Base-by-base conservation (phyloP, 2,797 vertebrate genomes). In the Oceanodroma leucorhoa region DNA sequence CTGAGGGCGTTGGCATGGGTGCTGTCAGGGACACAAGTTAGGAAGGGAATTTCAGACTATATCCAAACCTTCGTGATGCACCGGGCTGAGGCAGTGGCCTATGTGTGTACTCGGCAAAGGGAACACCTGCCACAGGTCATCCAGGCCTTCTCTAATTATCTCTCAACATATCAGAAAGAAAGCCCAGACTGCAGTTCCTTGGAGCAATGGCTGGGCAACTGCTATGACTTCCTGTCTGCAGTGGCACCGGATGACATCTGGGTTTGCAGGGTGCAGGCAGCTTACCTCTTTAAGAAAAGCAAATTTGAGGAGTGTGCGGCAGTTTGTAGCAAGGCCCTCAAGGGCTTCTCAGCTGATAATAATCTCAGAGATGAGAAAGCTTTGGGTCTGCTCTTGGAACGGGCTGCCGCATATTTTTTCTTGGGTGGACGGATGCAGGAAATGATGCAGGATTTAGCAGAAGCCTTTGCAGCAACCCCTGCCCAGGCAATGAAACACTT, bases 1-100 rank as follows among this genome's bases (percentile, higher is more conserved):
- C 99, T 98, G 17, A 98, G 98, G 9, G 99, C 98, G 0, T 94
- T 99, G 89, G 98, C 99, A 13, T 96, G 97, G 95, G 96, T 99
- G 58, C 96, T 99, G 40, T 98, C 98, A 0, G 91, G 98, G 26
- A 90, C 95, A 0, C 90, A 96, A 18, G 75, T 22, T 4, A 82
- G 48, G 12, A 94, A 93, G 2, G 99, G 98, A 4, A 86, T 99
- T 38, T 84, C 79, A 3, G 98, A 98, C 80, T 99, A 99, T 48
- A 91, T 99, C n/a, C 97, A 96, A 64, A 98, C 98, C 26, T 99
- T 98, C 53, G 77, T 36, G 51, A 83, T 78, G 4, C 96, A 98
- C 19, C 96, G 54, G 29, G 51, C 94, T 1, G 98, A 98, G 78
- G 98, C 98, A 0, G 96, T 96, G 69, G 89, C 88, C 79, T 97